Evolutionary conservation across 1,140 invertebrate genomes (phyloP).

Genomic region (Linepithema humile): DNA sequence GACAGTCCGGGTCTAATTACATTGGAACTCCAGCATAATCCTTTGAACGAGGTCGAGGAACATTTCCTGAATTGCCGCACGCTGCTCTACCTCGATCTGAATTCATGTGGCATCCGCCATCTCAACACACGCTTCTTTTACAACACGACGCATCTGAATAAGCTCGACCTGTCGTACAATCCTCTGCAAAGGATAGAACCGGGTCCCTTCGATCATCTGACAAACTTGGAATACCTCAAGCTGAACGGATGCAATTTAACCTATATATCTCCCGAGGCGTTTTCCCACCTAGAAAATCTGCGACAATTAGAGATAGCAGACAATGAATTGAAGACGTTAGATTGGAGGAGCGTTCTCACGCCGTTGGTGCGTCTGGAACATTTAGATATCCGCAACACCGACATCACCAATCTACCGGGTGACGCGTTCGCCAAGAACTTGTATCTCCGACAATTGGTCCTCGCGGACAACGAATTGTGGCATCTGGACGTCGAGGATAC

Average conservation of each 20-base stretch:
- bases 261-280: slow-evolving; percentile 85
- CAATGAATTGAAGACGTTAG: slow-evolving; percentile 86
- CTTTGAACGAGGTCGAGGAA: slow-evolving; percentile 86
- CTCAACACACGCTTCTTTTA: slow-evolving; percentile 88
- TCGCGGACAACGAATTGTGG: slow-evolving; percentile 88
- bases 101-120: slow-evolving; percentile 86
- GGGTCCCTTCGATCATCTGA: slow-evolving; percentile 87
- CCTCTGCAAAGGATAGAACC: slow-evolving; percentile 86
- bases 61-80: slow-evolving; percentile 88
- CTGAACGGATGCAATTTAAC: slow-evolving; percentile 88
- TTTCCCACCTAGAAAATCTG: slow-evolving; percentile 86
- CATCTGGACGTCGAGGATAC: slow-evolving; percentile 88
- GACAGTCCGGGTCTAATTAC: slow-evolving; percentile 89
- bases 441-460: slow-evolving; percentile 87
- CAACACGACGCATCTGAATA: slow-evolving; percentile 87
- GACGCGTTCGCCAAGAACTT: slow-evolving; percentile 88
- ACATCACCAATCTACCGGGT: slow-evolving; percentile 87
- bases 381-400: slow-evolving; percentile 87
- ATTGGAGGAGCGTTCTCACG: slow-evolving; percentile 87
- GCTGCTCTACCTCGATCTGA: slow-evolving; percentile 88
- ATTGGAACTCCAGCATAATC: slow-evolving; percentile 89
- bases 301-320: slow-evolving; percentile 87
- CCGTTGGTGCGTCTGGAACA: slow-evolving; percentile 87
- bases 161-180: slow-evolving; percentile 89
- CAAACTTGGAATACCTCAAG: slow-evolving; percentile 87